Evolutionary conservation across 1,140 invertebrate species (phyloP).

Genomic region (Aethina tumida): DNA sequence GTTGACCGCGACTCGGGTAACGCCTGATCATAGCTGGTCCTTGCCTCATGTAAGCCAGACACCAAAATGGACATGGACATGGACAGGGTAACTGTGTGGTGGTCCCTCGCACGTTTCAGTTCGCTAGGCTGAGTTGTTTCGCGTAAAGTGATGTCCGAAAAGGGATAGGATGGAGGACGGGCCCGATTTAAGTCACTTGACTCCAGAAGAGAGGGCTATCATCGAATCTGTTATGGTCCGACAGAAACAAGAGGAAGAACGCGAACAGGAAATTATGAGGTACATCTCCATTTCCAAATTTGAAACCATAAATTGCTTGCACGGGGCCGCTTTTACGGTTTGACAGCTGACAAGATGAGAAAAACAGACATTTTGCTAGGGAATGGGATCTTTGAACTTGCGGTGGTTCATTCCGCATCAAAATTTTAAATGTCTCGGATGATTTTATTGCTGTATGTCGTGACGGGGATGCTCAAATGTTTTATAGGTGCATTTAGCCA

Average conservation of each 20-base stretch:
- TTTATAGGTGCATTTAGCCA: no score
- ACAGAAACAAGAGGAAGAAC: slow-evolving; percentile 93
- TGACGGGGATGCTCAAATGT: no score
- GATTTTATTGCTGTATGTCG: no score
- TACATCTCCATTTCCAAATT: slow-evolving; percentile 35
- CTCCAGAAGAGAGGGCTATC: slow-evolving; percentile 92
- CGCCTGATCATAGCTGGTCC: slow-evolving; percentile 1
- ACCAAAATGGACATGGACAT: slow-evolving; percentile 1
- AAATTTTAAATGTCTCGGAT: no score
- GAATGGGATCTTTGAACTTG: no score
- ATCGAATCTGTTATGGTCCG: slow-evolving; percentile 94
- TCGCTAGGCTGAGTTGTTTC: not conserved
- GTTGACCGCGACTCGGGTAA: not conserved
- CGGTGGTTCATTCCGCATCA: no score
- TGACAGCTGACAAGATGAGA: no score
- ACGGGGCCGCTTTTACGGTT: no score
- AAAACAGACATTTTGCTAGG: no score
- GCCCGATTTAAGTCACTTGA: slow-evolving; percentile 95
- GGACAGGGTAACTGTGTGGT: not conserved
- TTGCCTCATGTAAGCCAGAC: no score
- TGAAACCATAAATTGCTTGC: slow-evolving; percentile 2
- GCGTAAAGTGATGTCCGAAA: slow-evolving; percentile 21
- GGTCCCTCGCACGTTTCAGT: not conserved
- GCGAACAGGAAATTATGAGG: slow-evolving; percentile 92
- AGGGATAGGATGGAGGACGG: slow-evolving; percentile 53